Percentiles rank a stretch among this genome's conserved stretches.
Conservation (phyloP, 2,113 vertebrate species). For the Smithornis capensis region DNA sequence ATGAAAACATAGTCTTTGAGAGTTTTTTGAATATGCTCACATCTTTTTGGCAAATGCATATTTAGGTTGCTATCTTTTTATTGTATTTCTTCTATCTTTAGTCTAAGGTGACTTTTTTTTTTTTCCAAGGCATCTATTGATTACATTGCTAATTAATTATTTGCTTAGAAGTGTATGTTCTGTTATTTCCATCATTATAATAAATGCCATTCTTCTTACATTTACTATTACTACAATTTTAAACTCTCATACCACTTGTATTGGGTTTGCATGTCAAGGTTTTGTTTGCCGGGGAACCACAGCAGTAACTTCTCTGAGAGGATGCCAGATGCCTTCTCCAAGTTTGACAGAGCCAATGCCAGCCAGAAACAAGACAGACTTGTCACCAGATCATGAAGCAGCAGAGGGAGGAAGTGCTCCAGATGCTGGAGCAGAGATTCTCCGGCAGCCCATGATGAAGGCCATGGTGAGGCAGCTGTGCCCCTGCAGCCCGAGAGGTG, state of each 20-base stretch:
- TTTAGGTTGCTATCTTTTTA: not conserved
- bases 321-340: not conserved
- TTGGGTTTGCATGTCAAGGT: not conserved
- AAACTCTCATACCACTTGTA: not conserved
- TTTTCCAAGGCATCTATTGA: not conserved
- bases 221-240: not conserved
- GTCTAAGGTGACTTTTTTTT: not conserved
- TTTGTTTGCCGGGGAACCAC: not conserved
- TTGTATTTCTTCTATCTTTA: not conserved
- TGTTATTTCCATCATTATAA: not conserved
- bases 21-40: not conserved
- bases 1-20: not conserved
- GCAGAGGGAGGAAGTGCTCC: not conserved
- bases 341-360: not conserved
- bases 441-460: not conserved
- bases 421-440: accelerated
- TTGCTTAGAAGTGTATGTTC: not conserved
- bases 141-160: not conserved
- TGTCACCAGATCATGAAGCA: accelerated
- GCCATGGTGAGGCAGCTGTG: not conserved
- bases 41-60: not conserved
- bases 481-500: not conserved
- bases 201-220: not conserved
- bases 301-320: not conserved
- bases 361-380: not conserved